phyloP scores from a whole-genome alignment of 2,888 invertebrate species.

The Drosophila birchii region DNA sequence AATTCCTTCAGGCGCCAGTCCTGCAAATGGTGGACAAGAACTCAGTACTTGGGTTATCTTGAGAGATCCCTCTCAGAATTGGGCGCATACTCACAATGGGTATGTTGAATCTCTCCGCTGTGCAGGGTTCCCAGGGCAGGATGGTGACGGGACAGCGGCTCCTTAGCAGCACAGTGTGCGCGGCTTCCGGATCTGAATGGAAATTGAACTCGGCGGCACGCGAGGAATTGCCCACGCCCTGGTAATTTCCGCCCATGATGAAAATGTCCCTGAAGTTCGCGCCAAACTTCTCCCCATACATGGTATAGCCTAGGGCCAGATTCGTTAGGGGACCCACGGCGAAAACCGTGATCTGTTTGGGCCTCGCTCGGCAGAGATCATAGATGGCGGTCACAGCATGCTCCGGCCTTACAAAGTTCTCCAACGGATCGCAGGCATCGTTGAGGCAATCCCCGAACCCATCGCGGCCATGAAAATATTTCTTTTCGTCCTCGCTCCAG shows the following conservation, averaged over 20 bases:
- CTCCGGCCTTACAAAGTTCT: conserved; percentile 85
- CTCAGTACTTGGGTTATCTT: background rate
- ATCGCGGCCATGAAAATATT: conserved; percentile 88
- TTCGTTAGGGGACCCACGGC: conserved; percentile 92
- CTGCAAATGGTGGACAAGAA: conserved; percentile 77
- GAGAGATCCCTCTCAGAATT: background rate
- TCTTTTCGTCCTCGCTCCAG: conserved; percentile 82
- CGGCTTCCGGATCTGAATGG: conserved; percentile 91
- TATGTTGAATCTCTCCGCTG: conserved; percentile 81
- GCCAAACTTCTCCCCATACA: conserved; percentile 88
- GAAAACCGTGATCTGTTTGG: conserved; percentile 87
- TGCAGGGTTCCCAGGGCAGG: conserved; percentile 90
- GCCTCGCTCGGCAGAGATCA: conserved; percentile 86
- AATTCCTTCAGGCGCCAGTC: conserved; percentile 86
- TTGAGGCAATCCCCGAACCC: conserved; percentile 87
- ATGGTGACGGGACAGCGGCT: conserved; percentile 87
- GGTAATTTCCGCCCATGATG: conserved; percentile 91
- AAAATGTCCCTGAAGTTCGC: conserved; percentile 88
- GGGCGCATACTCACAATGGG: conserved; percentile 69
- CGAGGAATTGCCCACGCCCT: conserved; percentile 87
- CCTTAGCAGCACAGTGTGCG: conserved; percentile 88
- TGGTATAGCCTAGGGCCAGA: conserved; percentile 89
- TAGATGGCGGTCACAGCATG: conserved; percentile 88
- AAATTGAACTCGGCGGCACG: conserved; percentile 92
- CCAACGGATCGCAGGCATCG: conserved; percentile 52